Evolutionary conservation across 35 echinoderm and acorn worm species (phyloP).

Genomic region (Apostichopus californicus): DNA sequence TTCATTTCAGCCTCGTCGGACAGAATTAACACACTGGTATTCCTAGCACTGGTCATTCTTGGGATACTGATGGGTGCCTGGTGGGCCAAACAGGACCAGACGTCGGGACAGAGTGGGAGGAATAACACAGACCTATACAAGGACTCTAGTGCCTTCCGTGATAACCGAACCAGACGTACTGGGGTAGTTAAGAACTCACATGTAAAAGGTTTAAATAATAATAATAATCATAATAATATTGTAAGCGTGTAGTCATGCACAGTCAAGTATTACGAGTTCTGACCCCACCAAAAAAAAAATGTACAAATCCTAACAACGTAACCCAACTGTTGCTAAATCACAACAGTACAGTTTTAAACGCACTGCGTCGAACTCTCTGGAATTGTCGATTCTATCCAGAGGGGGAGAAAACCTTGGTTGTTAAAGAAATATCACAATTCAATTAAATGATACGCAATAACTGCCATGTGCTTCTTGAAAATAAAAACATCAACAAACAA

Average conservation of each 20-base stretch:
- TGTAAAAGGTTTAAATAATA: neutral
- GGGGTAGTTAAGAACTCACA: neutral
- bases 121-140: neutral
- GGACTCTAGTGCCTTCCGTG: neutral
- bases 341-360: too few relatives aligned
- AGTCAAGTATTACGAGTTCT: too few relatives aligned
- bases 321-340: too few relatives aligned
- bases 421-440: too few relatives aligned
- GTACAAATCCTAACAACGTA: too few relatives aligned
- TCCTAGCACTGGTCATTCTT: neutral
- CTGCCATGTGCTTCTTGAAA: too few relatives aligned
- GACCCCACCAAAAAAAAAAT: too few relatives aligned
- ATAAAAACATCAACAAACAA: too few relatives aligned
- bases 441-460: too few relatives aligned
- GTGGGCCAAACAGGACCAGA: neutral
- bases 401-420: too few relatives aligned
- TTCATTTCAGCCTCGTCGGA: neutral
- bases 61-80: neutral
- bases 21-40: neutral
- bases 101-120: neutral
- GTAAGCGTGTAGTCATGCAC: neutral
- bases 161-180: neutral
- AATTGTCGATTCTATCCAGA: too few relatives aligned
- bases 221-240: neutral
- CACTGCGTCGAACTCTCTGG: too few relatives aligned